Conservation (phyloP, 2,888 invertebrate species). For the Rugalucina vietnamica region DNA sequence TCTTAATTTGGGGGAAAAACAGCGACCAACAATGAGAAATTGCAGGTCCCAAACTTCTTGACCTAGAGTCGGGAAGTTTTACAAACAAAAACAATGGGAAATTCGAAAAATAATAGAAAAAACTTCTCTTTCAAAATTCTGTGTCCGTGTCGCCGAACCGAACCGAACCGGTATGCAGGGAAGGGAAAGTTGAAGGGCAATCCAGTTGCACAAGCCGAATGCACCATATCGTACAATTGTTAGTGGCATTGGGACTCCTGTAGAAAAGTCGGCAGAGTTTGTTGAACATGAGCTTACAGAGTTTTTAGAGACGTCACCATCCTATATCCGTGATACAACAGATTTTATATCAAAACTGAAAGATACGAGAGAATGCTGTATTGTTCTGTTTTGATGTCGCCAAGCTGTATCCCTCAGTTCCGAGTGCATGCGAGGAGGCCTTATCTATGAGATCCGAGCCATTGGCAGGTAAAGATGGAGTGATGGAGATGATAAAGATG, state of each 20-base stretch:
- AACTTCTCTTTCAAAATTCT: too few species aligned
- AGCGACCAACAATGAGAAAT: too few species aligned
- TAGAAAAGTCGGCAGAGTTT: constrained; percentile 29
- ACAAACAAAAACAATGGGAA: too few species aligned
- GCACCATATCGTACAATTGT: constrained; percentile 22
- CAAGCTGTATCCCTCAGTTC: constrained; percentile 35
- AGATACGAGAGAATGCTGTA: neutral
- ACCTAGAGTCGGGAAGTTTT: too few species aligned
- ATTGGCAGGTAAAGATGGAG: neutral
- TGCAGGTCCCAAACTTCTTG: too few species aligned
- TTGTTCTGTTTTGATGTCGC: constrained; percentile 40
- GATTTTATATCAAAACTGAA: constrained; percentile 22
- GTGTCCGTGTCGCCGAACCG: too few species aligned
- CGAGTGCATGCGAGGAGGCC: constrained; percentile 29
- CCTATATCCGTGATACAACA: constrained; percentile 6
- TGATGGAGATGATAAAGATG: constrained; percentile 18
- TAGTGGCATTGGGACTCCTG: constrained; percentile 15
- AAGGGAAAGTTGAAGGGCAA: too few species aligned
- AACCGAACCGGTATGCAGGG: too few species aligned
- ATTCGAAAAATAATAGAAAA: too few species aligned
- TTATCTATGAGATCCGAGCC: neutral
- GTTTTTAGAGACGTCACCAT: neutral
- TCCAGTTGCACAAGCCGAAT: too few species aligned
- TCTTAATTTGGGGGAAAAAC: too few species aligned
- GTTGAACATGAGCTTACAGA: constrained; percentile 15